Percentiles rank a stretch among this genome's conserved stretches.
Conservation (phyloP, 1,140 invertebrate genomes). For the Asobara japonica region DNA sequence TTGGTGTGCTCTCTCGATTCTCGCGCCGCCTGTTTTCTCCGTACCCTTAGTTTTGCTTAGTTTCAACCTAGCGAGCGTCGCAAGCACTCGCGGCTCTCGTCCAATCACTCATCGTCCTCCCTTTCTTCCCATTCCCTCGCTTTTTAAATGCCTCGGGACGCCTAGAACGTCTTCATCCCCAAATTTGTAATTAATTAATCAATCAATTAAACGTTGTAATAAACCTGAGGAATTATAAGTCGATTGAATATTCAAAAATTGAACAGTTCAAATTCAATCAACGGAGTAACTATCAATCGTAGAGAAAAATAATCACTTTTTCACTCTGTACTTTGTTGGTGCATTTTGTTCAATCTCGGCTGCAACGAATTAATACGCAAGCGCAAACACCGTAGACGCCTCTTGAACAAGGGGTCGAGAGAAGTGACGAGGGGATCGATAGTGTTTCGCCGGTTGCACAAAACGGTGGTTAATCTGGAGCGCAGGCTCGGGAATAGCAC, state of each 20-base stretch:
- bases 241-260: background rate
- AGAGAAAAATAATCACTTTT: too few relatives aligned
- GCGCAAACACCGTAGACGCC: slow-evolving; percentile 17
- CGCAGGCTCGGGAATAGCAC: background rate
- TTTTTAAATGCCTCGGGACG: background rate
- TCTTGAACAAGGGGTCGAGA: background rate
- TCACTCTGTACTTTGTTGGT: background rate
- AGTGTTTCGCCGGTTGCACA: slow-evolving; percentile 2
- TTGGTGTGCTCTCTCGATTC: background rate
- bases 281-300: too few relatives aligned
- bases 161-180: background rate
- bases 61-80: slow-evolving; percentile 17
- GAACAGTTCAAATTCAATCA: background rate
- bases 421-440: slow-evolving; percentile 14
- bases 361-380: slow-evolving; percentile 5
- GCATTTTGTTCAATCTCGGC: background rate
- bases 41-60: slow-evolving; percentile 25
- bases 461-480: background rate
- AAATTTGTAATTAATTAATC: background rate
- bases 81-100: background rate
- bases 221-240: too few relatives aligned
- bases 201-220: background rate
- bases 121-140: background rate
- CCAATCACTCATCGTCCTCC: background rate
- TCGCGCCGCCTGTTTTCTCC: background rate